Percentiles rank a stretch among this genome's conserved stretches.
Evolutionary conservation across 2,113 vertebrate genomes (phyloP).

Genomic region (Crypturellus undulatus): DNA sequence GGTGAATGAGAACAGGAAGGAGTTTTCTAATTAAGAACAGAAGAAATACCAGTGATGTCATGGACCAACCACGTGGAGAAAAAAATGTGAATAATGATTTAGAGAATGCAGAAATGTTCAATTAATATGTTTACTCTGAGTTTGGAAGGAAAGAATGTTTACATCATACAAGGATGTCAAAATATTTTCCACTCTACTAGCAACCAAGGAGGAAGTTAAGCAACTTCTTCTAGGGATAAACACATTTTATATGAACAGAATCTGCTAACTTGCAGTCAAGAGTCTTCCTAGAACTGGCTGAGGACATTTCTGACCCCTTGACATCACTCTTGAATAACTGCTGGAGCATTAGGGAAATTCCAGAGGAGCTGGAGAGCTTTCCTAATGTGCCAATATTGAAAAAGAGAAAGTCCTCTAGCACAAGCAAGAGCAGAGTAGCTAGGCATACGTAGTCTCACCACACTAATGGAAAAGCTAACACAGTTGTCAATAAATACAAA

Average conservation of each 20-base stretch:
- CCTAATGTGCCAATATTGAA: constrained; percentile 22
- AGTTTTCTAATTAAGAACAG: constrained; percentile 40
- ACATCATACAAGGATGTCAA: constrained; percentile 56
- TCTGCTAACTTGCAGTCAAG: constrained; percentile 60
- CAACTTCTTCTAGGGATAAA: constrained; percentile 73
- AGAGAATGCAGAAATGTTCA: constrained; percentile 44
- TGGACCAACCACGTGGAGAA: constrained; percentile 28
- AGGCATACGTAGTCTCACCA: constrained; percentile 42
- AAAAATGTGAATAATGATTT: constrained; percentile 53
- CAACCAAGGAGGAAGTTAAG: constrained; percentile 71
- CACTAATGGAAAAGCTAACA: constrained; percentile 37
- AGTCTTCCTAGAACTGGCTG: constrained; percentile 68
- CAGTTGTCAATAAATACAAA: constrained; percentile 44
- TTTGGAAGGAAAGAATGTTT: constrained; percentile 69
- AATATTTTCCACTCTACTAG: constrained; percentile 72
- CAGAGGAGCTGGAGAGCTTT: constrained; percentile 27
- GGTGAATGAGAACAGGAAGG: background rate
- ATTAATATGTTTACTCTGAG: constrained; percentile 58
- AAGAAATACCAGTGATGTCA: constrained; percentile 19
- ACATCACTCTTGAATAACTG: constrained; percentile 61
- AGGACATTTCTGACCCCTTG: constrained; percentile 64
- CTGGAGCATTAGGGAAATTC: constrained; percentile 47
- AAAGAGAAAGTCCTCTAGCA: constrained; percentile 47
- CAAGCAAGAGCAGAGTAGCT: background rate
- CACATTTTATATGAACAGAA: constrained; percentile 62